Evolutionary conservation across 2,888 invertebrate genomes (phyloP).

Genomic region (Eulithis prunata): DNA sequence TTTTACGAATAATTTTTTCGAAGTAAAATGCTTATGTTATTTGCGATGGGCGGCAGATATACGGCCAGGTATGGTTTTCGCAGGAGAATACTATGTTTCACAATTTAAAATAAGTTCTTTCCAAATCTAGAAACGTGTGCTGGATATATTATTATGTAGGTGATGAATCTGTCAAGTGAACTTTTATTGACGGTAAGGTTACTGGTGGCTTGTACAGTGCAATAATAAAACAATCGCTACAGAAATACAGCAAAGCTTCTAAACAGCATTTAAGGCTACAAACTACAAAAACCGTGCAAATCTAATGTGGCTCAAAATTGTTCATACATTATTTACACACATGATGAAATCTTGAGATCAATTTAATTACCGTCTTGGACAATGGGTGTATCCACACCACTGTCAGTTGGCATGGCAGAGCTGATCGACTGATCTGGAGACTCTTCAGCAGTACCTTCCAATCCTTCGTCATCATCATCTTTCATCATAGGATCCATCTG

Average conservation of each 20-base stretch:
- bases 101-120: too few relatives aligned
- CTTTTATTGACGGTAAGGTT: too few relatives aligned
- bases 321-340: slow-evolving; percentile 9
- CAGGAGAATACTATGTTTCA: too few relatives aligned
- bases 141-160: too few relatives aligned
- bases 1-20: too few relatives aligned
- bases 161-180: too few relatives aligned
- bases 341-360: slow-evolving; percentile 3
- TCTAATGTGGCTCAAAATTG: slow-evolving; percentile 3
- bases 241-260: slow-evolving; percentile 3
- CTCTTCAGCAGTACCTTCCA: slow-evolving; percentile 68
- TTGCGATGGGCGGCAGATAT: too few relatives aligned
- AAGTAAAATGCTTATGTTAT: too few relatives aligned
- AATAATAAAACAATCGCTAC: slow-evolving; percentile 11
- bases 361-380: slow-evolving; percentile 70
- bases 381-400: slow-evolving; percentile 67
- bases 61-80: too few relatives aligned
- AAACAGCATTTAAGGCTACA: slow-evolving; percentile 7
- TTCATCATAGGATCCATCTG: slow-evolving; percentile 69
- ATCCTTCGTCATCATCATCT: slow-evolving; percentile 61
- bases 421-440: slow-evolving; percentile 81
- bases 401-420: slow-evolving; percentile 76
- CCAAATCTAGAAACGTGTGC: too few relatives aligned
- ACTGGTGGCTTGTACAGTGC: not conserved
- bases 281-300: slow-evolving; percentile 13